These are phyloP conservation scores for Lepilemur ruficaudatus DNA, from an alignment of 2,797 vertebrate genomes.

Conservation along the genomic window DNA sequence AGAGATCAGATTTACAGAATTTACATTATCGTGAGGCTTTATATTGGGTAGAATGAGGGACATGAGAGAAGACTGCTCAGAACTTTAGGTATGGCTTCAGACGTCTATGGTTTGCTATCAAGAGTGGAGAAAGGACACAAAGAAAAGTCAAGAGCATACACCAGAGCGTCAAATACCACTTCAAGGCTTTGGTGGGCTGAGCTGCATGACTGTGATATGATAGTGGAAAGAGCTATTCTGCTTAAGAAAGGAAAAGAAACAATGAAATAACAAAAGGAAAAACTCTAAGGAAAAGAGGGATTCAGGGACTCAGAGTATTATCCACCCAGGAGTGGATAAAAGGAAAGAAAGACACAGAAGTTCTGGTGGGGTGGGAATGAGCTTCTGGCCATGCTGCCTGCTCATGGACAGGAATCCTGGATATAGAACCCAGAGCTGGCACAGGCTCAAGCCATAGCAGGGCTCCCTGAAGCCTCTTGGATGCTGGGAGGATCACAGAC, in stretches of 20 bases:
- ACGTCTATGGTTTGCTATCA: neutral
- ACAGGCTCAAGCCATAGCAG: neutral
- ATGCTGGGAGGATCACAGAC: neutral
- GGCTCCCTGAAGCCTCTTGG: neutral
- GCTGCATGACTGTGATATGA: neutral
- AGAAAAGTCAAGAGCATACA: neutral
- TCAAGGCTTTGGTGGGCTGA: neutral
- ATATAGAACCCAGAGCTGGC: neutral
- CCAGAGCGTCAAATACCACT: neutral
- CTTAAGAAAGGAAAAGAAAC: neutral
- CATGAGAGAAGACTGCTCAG: neutral
- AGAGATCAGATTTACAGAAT: neutral
- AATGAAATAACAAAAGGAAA: neutral
- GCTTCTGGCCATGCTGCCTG: fast-evolving
- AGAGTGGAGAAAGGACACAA: neutral
- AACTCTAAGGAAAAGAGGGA: neutral
- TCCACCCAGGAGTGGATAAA: neutral
- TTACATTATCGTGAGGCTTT: neutral
- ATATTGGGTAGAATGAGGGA: neutral
- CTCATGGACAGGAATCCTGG: neutral
- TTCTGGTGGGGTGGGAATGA: neutral
- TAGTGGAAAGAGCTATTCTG: neutral
- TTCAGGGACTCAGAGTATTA: neutral
- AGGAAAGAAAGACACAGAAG: neutral
- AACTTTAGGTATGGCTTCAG: neutral